Evolutionary conservation across 2,113 vertebrate species (phyloP).

Genomic region (Vimba vimba): DNA sequence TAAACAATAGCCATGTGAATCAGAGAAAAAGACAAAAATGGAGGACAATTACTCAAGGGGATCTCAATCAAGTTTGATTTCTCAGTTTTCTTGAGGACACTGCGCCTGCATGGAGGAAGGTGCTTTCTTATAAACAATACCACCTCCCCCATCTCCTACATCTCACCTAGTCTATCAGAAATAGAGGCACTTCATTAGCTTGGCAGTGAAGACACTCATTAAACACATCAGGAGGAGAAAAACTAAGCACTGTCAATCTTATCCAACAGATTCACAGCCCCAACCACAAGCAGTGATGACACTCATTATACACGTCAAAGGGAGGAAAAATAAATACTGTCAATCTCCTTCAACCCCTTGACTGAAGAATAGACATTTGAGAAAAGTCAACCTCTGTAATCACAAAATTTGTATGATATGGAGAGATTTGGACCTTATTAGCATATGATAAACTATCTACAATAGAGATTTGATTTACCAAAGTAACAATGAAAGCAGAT

Average conservation of each 20-base stretch:
- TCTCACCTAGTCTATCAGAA: conserved; percentile 11
- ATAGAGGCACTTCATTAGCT: conserved; percentile 29
- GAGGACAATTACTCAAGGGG: conserved; percentile 20
- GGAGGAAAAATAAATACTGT: background rate
- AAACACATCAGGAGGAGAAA: conserved; percentile 37
- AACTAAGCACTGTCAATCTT: conserved; percentile 24
- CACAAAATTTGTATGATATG: conserved; percentile 16
- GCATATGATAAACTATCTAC: background rate
- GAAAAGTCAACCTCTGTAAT: conserved; percentile 15
- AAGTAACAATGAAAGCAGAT: background rate
- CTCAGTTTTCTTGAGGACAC: conserved; percentile 12
- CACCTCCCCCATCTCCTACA: background rate
- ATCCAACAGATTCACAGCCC: conserved; percentile 20
- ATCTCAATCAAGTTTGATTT: conserved; percentile 32
- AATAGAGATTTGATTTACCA: conserved; percentile 1
- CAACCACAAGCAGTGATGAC: background rate
- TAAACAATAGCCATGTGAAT: conserved; percentile 41
- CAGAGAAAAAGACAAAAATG: conserved; percentile 22
- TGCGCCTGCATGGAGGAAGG: background rate
- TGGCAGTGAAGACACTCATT: conserved; percentile 43
- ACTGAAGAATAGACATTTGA: background rate
- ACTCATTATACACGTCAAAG: background rate
- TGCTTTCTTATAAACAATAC: background rate
- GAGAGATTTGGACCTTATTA: background rate
- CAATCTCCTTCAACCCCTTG: background rate